These are phyloP conservation scores for Halictus ligatus DNA, from an alignment of 2,888 invertebrate species.

Conservation along the genomic window DNA sequence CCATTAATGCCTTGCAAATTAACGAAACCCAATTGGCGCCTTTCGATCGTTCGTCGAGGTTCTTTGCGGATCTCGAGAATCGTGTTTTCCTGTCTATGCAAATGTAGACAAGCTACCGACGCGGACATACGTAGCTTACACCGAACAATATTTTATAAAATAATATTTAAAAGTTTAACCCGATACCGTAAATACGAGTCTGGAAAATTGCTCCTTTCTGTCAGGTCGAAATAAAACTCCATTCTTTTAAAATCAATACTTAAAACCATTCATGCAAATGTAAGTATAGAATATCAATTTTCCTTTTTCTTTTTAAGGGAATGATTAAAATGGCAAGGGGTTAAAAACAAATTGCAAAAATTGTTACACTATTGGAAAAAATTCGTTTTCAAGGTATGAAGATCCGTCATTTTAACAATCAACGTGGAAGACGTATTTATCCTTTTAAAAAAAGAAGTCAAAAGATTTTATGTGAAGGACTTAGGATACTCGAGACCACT, in stretches of 20 bases:
- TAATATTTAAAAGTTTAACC: neutral
- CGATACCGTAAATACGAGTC: neutral
- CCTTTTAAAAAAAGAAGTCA: neutral
- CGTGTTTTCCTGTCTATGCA: neutral
- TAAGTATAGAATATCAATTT: no score
- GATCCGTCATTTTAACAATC: neutral
- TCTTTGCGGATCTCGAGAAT: neutral
- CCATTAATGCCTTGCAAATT: slow-evolving; percentile 57
- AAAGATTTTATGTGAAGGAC: neutral
- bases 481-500: neutral
- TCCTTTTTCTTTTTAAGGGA: no score
- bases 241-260: neutral
- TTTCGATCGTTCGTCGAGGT: neutral
- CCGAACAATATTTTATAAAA: neutral
- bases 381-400: no score
- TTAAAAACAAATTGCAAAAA: no score
- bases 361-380: no score
- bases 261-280: no score
- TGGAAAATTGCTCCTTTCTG: no score
- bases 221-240: neutral
- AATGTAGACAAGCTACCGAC: neutral
- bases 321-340: no score
- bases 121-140: neutral
- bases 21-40: slow-evolving; percentile 47
- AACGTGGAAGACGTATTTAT: neutral